Base-by-base conservation (phyloP, 1,140 invertebrate species). In the Cherax destructor region DNA sequence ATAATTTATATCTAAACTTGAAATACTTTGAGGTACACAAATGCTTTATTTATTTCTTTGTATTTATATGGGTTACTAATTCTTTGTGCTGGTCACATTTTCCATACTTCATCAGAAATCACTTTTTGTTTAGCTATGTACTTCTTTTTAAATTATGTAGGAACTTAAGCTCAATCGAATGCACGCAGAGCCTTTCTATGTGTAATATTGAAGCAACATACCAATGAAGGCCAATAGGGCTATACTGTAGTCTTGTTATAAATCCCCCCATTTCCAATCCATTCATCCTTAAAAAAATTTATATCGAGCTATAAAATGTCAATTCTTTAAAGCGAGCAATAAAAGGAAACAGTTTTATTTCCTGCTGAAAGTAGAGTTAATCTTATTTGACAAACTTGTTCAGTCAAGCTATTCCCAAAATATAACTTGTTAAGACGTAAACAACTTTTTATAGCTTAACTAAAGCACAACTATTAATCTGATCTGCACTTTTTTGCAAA, bases 181-280 rank as follows among this genome's bases (percentile, higher is more conserved):
- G 69, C 69, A 74, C 69, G n/a, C 69, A 74, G n/a, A 74, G 69
- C 69, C 69, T 74, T 74, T 74, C n/a, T 21, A 7, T 74, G n/a
- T 74, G 69, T 74, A 74, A 74, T 74, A 74, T n/a, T 74, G 24
- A 30, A 74, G 69, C 9, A 21, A 30, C 69, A 74, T 30, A 65
- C 11, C 69, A 74, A 30, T 74, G 69, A 74, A 74, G 11, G 69
- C 24, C 6, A 30, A 74, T 69, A 21, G n/a, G 24, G 24, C 69
- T 21, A 21, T 65, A 65, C 61, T 18, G 61, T 65, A 65, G 21
- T 18, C 1, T 65, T 65, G 61, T 65, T 74, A 21, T 7, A 74
- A 21, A 74, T 16, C 52, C 52, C 52, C 52, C 9, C 1, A 10
- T n/a, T 69, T 21, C 21, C 30, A 41, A 6, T n/a, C 69, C 6